Percentiles rank a stretch among this genome's conserved stretches.
These are phyloP conservation scores for Drosophila lacicola DNA, from an alignment of 2,888 invertebrate species.

Conservation along the genomic window DNA sequence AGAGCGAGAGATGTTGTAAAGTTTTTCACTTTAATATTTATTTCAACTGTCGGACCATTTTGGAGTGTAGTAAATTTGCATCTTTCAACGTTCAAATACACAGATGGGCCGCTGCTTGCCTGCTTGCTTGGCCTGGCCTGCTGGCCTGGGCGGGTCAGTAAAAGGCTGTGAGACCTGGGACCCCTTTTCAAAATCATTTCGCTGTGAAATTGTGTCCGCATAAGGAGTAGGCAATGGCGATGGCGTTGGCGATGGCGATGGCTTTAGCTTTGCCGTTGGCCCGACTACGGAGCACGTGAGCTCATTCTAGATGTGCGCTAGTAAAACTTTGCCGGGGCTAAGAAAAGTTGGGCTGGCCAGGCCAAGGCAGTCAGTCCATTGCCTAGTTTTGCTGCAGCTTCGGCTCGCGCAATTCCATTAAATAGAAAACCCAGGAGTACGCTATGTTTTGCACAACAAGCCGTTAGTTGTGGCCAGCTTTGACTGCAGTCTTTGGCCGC, in stretches of 20 bases:
- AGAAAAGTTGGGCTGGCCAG: conserved; percentile 15
- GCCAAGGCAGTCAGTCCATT: conserved; percentile 40
- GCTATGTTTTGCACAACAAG: conserved; percentile 48
- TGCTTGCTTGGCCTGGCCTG: conserved; percentile 2
- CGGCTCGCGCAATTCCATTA: conserved; percentile 54
- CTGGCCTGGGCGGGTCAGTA: conserved; percentile 32
- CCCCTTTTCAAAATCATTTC: conserved; percentile 73
- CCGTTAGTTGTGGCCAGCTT: conserved; percentile 58
- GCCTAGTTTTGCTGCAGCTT: conserved; percentile 38
- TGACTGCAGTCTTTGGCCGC: conserved; percentile 31
- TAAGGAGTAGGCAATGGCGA: conserved; percentile 16
- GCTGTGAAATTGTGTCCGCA: conserved; percentile 76
- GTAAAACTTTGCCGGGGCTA: conserved; percentile 59
- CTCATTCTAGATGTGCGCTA: conserved; percentile 67
- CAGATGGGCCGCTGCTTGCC: conserved; percentile 37
- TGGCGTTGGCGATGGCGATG: conserved; percentile 2
- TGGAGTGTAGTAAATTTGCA: conserved; percentile 75
- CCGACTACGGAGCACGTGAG: conserved; percentile 56
- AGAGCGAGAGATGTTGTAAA: conserved; percentile 18
- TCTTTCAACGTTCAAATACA: conserved; percentile 75
- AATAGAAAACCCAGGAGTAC: conserved; percentile 66
- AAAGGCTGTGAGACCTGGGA: conserved; percentile 29
- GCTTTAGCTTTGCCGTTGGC: conserved; percentile 20
- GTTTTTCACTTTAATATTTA: conserved; percentile 79
- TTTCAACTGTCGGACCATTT: conserved; percentile 72